Evolutionary conservation across 2,888 invertebrate species (phyloP), one percentile per base, ranked within the genome.

Genomic region (Argyresthia goedartella): DNA sequence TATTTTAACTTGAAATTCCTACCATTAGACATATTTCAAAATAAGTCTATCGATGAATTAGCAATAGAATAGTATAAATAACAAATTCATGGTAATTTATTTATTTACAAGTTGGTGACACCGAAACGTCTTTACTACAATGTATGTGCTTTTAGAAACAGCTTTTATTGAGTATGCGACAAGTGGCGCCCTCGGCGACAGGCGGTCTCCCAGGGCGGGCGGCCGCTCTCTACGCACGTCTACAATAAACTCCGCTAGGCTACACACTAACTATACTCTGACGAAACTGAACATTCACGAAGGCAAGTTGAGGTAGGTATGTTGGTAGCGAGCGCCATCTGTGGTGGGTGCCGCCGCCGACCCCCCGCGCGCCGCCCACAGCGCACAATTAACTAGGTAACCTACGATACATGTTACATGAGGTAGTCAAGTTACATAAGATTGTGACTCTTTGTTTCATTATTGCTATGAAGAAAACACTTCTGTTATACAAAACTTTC

Each of bases 1-100:
- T 49, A 46, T 58, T 71, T 80, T 78, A 76, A 79, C 71, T 76
- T 72, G 70, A 75, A 80, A 76, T 74, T 71, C 59, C 80, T 80
- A 81, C 79, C 41, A 60, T 75, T 68, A 67, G 79, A 80, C 76
- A 80, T 78, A 81, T 77, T 76, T 72, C 63, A 76, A 77, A 80
- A 81, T 76, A 82, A 81, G 75, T 78, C 73, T 76, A 81, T 78
- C 71, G 71, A 79, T 74, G 74, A 76, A 64, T 80, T 75, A 73
- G 68, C 76, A 76, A 80, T 79, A 79, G 72, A 81, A 76, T 76
- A 79, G 76, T 80, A 76, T 80, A 81, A 81, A 82, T 85, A 85
- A 85, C 84, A 82, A 81, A 78, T 77, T 72, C 69, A 74, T 71
- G 71, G 68, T 73, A 69, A 73, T 71, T 71, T 72, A 59, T 71